Evolutionary conservation across 53 echinoderm and acorn worm species (phyloP).

Genomic region (Arbacia lixula): DNA sequence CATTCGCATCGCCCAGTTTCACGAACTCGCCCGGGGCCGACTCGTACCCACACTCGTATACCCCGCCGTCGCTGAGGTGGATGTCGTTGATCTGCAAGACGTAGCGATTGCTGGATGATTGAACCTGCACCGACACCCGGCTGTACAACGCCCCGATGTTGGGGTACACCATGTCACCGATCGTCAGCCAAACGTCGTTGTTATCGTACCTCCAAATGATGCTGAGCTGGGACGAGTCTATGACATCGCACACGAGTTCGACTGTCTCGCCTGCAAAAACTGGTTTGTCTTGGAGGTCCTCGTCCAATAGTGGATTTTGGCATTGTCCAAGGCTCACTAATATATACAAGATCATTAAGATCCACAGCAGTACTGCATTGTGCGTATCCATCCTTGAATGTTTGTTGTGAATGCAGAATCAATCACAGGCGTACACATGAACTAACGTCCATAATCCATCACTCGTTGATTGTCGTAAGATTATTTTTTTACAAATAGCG

Average conservation of each 20-base stretch:
- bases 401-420: no score
- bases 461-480: no score
- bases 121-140: not conserved
- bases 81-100: not conserved
- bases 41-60: constrained; percentile 27
- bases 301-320: not conserved
- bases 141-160: constrained; percentile 44
- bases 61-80: constrained; percentile 16
- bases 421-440: no score
- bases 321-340: not conserved
- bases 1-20: not conserved
- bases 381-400: no score
- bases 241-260: constrained; percentile 12
- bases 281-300: not conserved
- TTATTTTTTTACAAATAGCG: no score
- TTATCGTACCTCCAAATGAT: constrained; percentile 40
- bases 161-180: not conserved
- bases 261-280: not conserved
- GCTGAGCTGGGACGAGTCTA: not conserved
- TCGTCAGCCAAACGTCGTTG: constrained; percentile 27
- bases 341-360: no score
- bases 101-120: not conserved
- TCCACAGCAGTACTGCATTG: no score
- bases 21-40: not conserved
- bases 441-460: no score